A percentile compares a stretch with the other conserved stretches of the same genome.
These are phyloP conservation scores for Lagopus muta DNA, from an alignment of 2,113 vertebrate species.

Conservation along the genomic window DNA sequence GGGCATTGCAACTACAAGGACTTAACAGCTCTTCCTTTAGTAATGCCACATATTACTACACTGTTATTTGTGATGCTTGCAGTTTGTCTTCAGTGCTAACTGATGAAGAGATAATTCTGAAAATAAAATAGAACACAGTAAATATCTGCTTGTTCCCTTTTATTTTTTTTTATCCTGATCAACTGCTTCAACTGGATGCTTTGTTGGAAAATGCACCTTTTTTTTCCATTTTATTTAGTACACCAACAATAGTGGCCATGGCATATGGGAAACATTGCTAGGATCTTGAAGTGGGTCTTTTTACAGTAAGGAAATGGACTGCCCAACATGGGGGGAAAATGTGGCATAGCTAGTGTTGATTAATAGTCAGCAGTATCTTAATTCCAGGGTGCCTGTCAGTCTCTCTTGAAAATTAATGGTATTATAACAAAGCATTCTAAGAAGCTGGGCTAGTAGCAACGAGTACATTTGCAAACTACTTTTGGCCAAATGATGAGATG, in stretches of 20 bases:
- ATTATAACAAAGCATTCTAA: neutral
- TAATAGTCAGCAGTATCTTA: neutral
- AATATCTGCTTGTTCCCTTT: neutral
- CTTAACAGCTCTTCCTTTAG: neutral
- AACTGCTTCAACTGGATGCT: neutral
- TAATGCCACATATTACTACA: neutral
- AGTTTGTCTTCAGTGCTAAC: neutral
- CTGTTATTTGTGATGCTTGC: neutral
- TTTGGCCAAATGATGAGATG: neutral
- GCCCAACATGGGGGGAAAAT: neutral
- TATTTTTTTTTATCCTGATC: neutral
- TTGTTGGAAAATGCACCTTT: neutral
- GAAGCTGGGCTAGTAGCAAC: neutral
- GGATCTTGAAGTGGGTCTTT: neutral
- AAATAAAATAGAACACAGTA: neutral
- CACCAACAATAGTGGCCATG: accelerated
- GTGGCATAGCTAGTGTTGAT: neutral
- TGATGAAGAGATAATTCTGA: neutral
- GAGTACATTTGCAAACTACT: neutral
- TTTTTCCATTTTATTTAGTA: neutral
- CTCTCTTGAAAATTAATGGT: neutral
- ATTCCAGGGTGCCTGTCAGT: neutral
- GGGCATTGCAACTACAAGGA: neutral
- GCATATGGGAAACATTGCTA: neutral
- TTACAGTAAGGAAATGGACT: neutral